phyloP scores from a whole-genome alignment of 1,140 invertebrate species.

The Lepidurus packardi region DNA sequence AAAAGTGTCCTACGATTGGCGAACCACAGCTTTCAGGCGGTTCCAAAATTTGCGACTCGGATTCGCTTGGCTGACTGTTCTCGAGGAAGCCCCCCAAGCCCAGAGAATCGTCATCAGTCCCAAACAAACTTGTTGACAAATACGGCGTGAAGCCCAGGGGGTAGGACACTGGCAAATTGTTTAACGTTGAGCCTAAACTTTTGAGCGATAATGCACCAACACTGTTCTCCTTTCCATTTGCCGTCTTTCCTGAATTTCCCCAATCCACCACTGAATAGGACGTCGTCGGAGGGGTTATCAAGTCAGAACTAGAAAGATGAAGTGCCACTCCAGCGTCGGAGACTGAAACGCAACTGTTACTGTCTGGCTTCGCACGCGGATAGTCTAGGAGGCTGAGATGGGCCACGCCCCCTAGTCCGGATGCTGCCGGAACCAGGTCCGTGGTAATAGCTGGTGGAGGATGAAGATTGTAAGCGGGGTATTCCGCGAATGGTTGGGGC shows the following conservation, averaged over 20 bases:
- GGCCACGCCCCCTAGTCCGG: slow-evolving; percentile 4
- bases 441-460: neutral
- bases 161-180: neutral
- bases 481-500: neutral
- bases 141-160: neutral
- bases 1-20: slow-evolving; percentile 8
- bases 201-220: neutral
- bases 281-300: neutral
- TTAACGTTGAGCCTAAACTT: neutral
- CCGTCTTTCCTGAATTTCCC: neutral
- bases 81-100: neutral
- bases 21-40: neutral
- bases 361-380: neutral
- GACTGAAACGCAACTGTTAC: neutral
- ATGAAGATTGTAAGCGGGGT: neutral
- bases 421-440: neutral
- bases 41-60: neutral
- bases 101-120: neutral
- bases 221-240: neutral
- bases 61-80: neutral
- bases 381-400: neutral
- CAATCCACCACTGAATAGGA: neutral
- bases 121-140: slow-evolving; percentile 3
- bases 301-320: neutral
- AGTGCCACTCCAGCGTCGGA: neutral